Evolutionary conservation across 2,888 invertebrate species (phyloP).

Genomic region (Amiota communis): DNA sequence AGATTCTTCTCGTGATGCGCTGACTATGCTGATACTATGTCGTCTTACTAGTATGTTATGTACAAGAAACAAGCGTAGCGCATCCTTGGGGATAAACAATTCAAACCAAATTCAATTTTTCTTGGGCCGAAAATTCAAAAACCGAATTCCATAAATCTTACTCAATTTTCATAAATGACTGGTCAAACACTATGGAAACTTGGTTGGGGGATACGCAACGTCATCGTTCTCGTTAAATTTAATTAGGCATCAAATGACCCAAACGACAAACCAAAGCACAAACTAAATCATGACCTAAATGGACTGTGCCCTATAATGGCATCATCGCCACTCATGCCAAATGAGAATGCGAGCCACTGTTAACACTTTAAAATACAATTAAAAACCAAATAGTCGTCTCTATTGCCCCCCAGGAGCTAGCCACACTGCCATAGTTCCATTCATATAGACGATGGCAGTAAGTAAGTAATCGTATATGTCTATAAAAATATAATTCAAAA

Average conservation of each 20-base stretch:
- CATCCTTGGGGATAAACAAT: too few species aligned
- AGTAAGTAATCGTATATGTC: slow-evolving; percentile 18
- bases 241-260: slow-evolving; percentile 70
- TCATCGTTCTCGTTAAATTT: slow-evolving; percentile 68
- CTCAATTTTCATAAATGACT: slow-evolving; percentile 14
- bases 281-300: slow-evolving; percentile 66
- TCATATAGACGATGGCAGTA: slow-evolving; percentile 14
- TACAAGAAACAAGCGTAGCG: too few species aligned
- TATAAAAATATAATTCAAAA: slow-evolving; percentile 15
- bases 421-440: not conserved
- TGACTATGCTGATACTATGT: too few species aligned
- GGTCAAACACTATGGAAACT: slow-evolving; percentile 13
- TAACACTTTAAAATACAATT: slow-evolving; percentile 63
- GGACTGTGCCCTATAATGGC: slow-evolving; percentile 53
- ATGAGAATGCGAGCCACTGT: slow-evolving; percentile 14
- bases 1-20: too few species aligned
- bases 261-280: slow-evolving; percentile 34
- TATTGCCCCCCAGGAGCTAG: not conserved
- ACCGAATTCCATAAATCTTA: slow-evolving; percentile 18
- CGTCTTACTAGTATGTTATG: too few species aligned
- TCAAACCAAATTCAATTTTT: not conserved
- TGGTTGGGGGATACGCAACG: slow-evolving; percentile 38
- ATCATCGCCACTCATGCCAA: not conserved
- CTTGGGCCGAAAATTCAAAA: not conserved
- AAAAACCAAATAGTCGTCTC: slow-evolving; percentile 60